Conservation (phyloP, 1,140 invertebrate species). For the Dendrolimus punctatus region DNA sequence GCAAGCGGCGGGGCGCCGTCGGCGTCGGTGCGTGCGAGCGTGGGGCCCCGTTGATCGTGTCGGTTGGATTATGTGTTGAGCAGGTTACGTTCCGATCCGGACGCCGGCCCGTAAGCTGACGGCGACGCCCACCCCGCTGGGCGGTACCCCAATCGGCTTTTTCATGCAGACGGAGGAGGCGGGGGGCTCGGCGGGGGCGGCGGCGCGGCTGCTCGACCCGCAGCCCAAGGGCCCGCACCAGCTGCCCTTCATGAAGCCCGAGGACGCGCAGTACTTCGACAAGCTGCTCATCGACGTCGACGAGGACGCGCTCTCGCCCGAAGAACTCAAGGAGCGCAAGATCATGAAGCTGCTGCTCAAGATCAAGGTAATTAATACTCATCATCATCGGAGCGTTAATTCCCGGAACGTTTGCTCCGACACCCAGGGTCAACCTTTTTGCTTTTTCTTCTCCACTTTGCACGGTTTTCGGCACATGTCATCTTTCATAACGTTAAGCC, state of each 20-base stretch:
- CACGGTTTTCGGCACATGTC: no score
- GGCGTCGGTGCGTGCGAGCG: constrained; percentile 14
- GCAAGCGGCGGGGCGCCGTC: neutral
- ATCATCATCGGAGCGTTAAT: neutral
- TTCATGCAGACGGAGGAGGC: constrained; percentile 94
- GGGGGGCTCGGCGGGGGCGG: constrained; percentile 77
- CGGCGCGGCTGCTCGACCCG: constrained; percentile 93
- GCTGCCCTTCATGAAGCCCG: constrained; percentile 98
- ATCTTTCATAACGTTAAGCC: no score
- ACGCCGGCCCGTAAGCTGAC: constrained; percentile 97
- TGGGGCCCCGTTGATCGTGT: constrained; percentile 12
- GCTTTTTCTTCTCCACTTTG: no score
- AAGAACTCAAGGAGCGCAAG: constrained; percentile 98
- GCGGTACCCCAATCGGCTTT: constrained; percentile 94
- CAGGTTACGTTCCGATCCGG: constrained; percentile 95
- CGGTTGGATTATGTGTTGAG: constrained; percentile 33
- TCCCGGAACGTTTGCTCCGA: no score
- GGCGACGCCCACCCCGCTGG: constrained; percentile 97
- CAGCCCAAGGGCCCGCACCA: constrained; percentile 94
- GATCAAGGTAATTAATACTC: constrained; percentile 80
- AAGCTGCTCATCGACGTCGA: constrained; percentile 98
- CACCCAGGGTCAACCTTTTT: no score
- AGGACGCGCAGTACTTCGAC: constrained; percentile 99
- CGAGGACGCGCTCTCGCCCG: constrained; percentile 94
- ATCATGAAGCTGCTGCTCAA: constrained; percentile 99